A percentile compares a stretch with the other conserved stretches of the same genome.
phyloP scores from a whole-genome alignment of 2,797 vertebrate genomes.

The Malacoraja senta region DNA sequence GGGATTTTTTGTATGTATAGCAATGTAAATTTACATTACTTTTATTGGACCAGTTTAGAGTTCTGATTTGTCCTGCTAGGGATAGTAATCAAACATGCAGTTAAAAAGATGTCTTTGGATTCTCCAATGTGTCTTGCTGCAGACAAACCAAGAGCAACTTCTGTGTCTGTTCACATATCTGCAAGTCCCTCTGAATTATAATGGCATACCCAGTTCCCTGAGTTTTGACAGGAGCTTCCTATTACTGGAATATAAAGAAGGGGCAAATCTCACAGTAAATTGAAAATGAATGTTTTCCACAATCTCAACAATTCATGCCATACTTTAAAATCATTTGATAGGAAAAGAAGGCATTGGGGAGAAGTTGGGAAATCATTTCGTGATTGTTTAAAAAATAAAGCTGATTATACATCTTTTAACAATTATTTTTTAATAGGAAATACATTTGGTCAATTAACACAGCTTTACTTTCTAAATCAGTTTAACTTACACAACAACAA shows the following conservation, averaged over 20 bases:
- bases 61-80: not conserved
- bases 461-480: not conserved
- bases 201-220: not conserved
- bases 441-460: not conserved
- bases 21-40: not conserved
- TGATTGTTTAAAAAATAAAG: not conserved
- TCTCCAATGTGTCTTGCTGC: not conserved
- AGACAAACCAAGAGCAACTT: not conserved
- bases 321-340: not conserved
- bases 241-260: conserved; percentile 1
- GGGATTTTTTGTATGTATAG: not conserved
- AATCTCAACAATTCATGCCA: not conserved
- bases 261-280: not conserved
- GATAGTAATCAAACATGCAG: not conserved
- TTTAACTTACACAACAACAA: not conserved
- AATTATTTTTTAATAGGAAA: not conserved
- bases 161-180: not conserved
- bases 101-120: not conserved
- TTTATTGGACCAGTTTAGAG: not conserved
- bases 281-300: not conserved
- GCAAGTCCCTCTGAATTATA: not conserved
- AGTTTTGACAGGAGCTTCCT: not conserved
- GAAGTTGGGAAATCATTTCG: not conserved
- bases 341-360: too few relatives aligned
- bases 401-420: not conserved